Evolutionary conservation across 2,888 invertebrate genomes (phyloP), one percentile per base, ranked within the genome.

Genomic region (Lordiphosa andalusiaca): DNA sequence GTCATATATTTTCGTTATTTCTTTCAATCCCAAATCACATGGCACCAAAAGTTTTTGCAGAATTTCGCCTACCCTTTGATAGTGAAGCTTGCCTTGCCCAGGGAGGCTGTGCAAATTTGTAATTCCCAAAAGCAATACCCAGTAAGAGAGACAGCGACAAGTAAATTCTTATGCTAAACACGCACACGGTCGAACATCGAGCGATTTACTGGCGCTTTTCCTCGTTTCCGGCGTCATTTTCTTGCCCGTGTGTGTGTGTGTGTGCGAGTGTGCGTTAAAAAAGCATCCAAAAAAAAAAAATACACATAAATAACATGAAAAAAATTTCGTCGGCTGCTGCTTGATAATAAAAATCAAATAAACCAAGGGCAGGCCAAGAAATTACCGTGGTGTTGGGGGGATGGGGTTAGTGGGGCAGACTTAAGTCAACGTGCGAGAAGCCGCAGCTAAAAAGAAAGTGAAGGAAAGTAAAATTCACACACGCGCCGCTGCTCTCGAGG

Each of bases 271-370:
- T 53, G 48, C 46, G 47, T 49, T 66, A 64, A 69, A 75, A 70
- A 59, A 59, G 73, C 66, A 75, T 63, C 72, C 71, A 73, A 66
- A 49, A 68, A 61, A 68, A 61, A 73, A 68, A 62, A 74, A 74
- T 73, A 68, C 64, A 73, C 76, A 77, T 80, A 83, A 83, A 77
- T 77, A 77, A 83, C 83, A 75, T 51, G 53, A 58, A 46, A 55
- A 42, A 67, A 47, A 33, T 7, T 7, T 30, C 9, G 9, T 30
- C 50, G 55, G 37, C 16, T 16, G 66, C 36, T 41, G 66, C 40
- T 67, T 60, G 54, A 61, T 70, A 77, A 77, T 73, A 77, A 75
- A 83, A 80, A 73, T 70, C 71, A 83, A 80, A 77, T 75, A 73
- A 83, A 68, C 40, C 65, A 80, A 64, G 42, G 61, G 35, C 66